These are phyloP conservation scores for Chitala chitala DNA, from an alignment of 2,113 vertebrate genomes.

Conservation along the genomic window DNA sequence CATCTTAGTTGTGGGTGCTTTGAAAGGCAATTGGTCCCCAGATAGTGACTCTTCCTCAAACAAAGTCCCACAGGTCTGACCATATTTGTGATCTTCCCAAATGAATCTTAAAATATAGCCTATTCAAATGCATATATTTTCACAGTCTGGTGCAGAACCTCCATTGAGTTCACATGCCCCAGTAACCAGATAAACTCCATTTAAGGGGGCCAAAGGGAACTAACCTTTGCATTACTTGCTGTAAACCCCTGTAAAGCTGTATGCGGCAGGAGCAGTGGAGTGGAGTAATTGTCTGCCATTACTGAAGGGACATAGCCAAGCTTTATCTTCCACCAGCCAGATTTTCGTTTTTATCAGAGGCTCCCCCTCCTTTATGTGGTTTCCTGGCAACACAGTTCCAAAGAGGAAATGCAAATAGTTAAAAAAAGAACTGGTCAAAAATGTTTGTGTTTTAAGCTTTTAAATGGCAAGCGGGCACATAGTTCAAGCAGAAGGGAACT, in stretches of 20 bases:
- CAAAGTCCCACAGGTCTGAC: no score
- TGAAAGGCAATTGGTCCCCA: no score
- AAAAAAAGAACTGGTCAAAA: not conserved
- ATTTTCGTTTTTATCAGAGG: not conserved
- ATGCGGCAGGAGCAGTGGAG: not conserved
- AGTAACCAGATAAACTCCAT: not conserved
- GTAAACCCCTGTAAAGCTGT: not conserved
- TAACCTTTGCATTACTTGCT: not conserved
- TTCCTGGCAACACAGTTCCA: conserved; percentile 15
- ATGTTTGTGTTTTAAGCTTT: not conserved
- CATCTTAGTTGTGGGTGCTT: no score
- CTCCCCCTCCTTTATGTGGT: not conserved
- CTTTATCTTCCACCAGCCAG: not conserved
- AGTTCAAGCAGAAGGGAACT: not conserved
- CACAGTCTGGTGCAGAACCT: not conserved
- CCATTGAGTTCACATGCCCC: no score
- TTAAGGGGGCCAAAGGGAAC: not conserved
- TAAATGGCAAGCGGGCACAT: not conserved
- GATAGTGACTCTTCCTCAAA: no score
- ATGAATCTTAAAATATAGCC: no score
- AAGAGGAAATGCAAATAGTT: conserved; percentile 1
- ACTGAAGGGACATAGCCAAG: not conserved
- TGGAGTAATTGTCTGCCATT: no score
- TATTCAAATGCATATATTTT: not conserved
- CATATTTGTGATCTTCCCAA: no score